A percentile compares a stretch with the other conserved stretches of the same genome.
Conservation (phyloP, 2,113 vertebrate species). For the Ailurus styani region DNA sequence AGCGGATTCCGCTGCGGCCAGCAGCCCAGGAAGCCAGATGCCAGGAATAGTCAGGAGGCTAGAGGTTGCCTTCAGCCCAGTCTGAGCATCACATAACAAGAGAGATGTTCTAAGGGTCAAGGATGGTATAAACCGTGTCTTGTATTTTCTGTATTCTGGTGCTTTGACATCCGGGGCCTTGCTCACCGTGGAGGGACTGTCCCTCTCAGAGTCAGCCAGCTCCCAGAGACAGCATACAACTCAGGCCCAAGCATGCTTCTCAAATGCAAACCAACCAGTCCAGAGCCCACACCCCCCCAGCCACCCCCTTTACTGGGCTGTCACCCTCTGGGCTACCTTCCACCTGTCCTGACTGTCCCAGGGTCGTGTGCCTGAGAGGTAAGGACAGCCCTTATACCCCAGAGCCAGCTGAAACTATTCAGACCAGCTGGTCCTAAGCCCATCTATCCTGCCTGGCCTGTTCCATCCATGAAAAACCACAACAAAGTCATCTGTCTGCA, state of each 20-base stretch:
- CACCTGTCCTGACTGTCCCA: background rate
- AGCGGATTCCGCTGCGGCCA: fast-evolving
- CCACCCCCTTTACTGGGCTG: background rate
- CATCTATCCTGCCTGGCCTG: fast-evolving
- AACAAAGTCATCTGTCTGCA: background rate
- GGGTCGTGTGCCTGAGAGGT: background rate
- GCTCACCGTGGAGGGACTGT: background rate
- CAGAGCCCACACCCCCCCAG: background rate
- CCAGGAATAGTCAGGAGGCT: fast-evolving
- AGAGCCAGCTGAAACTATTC: background rate
- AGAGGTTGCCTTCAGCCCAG: fast-evolving
- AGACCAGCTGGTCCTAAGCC: background rate
- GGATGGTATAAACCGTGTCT: fast-evolving
- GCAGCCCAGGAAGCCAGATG: fast-evolving
- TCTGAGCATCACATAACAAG: fast-evolving
- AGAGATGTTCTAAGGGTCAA: too few species aligned
- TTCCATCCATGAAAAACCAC: background rate
- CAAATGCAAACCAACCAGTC: background rate
- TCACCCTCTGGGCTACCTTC: background rate
- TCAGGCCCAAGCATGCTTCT: background rate
- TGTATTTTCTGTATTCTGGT: background rate
- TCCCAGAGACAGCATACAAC: background rate
- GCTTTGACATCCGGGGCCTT: background rate
- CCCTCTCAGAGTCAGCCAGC: background rate
- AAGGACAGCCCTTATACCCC: background rate